Evolutionary conservation across 2,113 vertebrate genomes (phyloP), one percentile per base, ranked within the genome.

Genomic region (Eclectus roratus): DNA sequence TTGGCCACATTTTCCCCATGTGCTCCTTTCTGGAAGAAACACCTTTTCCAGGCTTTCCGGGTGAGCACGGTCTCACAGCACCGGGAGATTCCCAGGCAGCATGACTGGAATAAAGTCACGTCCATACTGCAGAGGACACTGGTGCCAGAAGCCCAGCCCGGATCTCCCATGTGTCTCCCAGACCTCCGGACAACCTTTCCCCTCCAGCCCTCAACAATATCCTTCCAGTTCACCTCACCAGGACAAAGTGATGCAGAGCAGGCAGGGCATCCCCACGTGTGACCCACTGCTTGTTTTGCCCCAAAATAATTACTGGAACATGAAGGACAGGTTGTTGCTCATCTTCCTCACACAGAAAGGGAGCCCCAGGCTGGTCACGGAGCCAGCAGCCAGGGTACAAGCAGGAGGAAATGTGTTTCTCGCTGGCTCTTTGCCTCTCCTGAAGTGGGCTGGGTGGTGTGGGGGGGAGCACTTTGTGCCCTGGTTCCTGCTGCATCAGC

Each of bases 341-440:
- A 70, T 63, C 47, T 69, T 88, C 68, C 60, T 77, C 5, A 5
- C 27, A 9, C 79, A 88, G 66, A 66, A 89, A 50, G 44, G 35
- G 84, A 86, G 39, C 27, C 61, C 43, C 56, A 60, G 60, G 20
- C 46, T 14, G 37, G 43, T 37, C 21, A 2, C 3, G 2, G n/a
- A 83, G 89, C 74, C 73, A 84, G 20, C 11, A 0, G 2, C 41
- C 21, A 1, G 16, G 3, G 1, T 21, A 43, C 0, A 3, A 53
- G 25, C 37, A 56, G n/a, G 46, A 80, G 71, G 55, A 93, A 91
- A 66, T 29, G 35, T 18, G 24, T 47, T 85, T 83, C 56, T 88
- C 1, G 2, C 19, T 49, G 64, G 23, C 16, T 46, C 29, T 86
- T 76, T 68, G 21, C n/a, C 61, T 81, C 33, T 13, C 7, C 2